phyloP scores from a whole-genome alignment of 2,888 invertebrate genomes.

The Deroplatys truncata region DNA sequence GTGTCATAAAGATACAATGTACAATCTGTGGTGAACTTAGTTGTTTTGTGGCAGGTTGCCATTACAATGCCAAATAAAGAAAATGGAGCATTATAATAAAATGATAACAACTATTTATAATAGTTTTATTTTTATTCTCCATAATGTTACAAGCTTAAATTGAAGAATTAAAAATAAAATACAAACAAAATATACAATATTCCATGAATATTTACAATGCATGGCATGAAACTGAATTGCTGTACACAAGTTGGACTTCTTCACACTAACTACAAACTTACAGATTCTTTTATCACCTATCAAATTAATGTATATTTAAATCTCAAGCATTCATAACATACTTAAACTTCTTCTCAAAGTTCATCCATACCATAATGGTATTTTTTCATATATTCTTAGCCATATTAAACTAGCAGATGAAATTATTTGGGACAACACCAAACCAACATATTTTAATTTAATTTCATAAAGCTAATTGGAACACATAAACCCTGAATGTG shows the following conservation, averaged over 20 bases:
- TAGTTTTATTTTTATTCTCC: slow-evolving; percentile 8
- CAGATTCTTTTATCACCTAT: neutral
- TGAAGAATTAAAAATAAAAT: slow-evolving; percentile 27
- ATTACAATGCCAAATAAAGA: neutral
- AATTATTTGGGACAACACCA: neutral
- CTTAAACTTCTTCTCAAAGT: slow-evolving; percentile 1
- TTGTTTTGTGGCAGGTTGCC: too few species aligned
- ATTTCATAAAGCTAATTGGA: neutral
- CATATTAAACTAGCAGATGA: neutral
- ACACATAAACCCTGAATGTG: neutral
- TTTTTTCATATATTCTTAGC: neutral
- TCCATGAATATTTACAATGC: slow-evolving; percentile 27
- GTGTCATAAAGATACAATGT: too few species aligned
- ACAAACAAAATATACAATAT: slow-evolving; percentile 28
- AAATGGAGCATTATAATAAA: neutral
- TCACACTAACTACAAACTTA: slow-evolving; percentile 1
- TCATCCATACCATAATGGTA: neutral
- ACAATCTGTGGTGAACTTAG: too few species aligned
- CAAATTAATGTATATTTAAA: slow-evolving; percentile 1
- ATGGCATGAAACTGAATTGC: slow-evolving; percentile 23
- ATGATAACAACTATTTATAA: neutral
- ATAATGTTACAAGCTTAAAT: slow-evolving; percentile 26
- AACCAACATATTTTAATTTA: neutral
- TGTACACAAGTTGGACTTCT: slow-evolving; percentile 14
- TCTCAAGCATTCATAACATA: slow-evolving; percentile 6